Evolutionary conservation across 2,113 vertebrate genomes (phyloP).

Genomic region (Gobius niger): DNA sequence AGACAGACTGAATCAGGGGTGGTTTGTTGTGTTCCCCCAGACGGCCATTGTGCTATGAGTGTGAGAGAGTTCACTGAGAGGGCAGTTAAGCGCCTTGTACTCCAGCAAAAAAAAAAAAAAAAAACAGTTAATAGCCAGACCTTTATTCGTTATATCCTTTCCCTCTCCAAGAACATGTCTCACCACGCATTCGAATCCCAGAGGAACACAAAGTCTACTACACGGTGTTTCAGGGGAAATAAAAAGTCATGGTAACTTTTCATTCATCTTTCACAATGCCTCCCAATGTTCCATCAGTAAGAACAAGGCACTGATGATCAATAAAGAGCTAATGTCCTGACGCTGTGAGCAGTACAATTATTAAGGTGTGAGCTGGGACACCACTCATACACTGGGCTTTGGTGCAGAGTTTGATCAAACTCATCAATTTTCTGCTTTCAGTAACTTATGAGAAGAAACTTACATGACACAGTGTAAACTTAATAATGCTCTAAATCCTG

Average conservation of each 20-base stretch:
- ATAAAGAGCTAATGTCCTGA: conserved; percentile 28
- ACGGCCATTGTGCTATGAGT: conserved; percentile 36
- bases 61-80: conserved; percentile 50
- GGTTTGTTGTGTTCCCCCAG: background rate
- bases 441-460: background rate
- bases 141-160: conserved; percentile 46
- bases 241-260: conserved; percentile 41
- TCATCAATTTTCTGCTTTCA: no score
- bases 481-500: background rate
- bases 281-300: conserved; percentile 42
- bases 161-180: conserved; percentile 34
- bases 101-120: conserved; percentile 24
- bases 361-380: conserved; percentile 37
- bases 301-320: conserved; percentile 19
- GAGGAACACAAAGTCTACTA: conserved; percentile 44
- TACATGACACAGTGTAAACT: background rate
- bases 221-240: conserved; percentile 42
- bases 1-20: conserved; percentile 15
- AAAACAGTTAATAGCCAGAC: conserved; percentile 66
- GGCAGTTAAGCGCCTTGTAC: conserved; percentile 54
- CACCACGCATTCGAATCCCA: conserved; percentile 42
- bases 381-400: background rate
- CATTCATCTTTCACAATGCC: conserved; percentile 46
- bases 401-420: no score
- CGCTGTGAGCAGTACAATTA: conserved; percentile 20